A percentile compares a stretch with the other conserved stretches of the same genome.
Evolutionary conservation across 2,797 vertebrate species (phyloP).

Genomic region (Poeciliopsis infans): DNA sequence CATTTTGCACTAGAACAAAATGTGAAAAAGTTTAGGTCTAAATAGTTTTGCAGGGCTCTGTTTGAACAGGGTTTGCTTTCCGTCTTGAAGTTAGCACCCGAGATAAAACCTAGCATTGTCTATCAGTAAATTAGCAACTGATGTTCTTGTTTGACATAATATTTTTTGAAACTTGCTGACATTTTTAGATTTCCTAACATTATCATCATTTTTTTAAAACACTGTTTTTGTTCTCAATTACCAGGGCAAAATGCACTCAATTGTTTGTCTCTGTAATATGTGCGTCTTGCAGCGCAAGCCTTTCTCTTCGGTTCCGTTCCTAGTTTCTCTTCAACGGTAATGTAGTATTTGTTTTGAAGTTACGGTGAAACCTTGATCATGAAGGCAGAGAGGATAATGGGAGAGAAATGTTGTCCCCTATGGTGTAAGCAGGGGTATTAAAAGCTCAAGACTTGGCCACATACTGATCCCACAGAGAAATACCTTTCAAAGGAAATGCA

Average conservation of each 20-base stretch:
- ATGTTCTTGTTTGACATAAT: conserved; percentile 35
- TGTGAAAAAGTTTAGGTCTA: background rate
- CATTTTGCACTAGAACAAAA: background rate
- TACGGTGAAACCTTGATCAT: conserved; percentile 66
- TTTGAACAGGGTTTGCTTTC: background rate
- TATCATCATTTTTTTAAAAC: conserved; percentile 66
- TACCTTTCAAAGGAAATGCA: conserved; percentile 48
- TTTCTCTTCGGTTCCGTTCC: background rate
- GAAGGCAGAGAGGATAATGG: conserved; percentile 29
- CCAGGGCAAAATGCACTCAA: conserved; percentile 21
- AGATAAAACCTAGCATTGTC: conserved; percentile 50
- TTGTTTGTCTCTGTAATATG: conserved; percentile 16
- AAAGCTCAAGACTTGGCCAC: conserved; percentile 66
- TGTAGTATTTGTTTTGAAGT: conserved; percentile 51
- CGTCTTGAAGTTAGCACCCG: conserved; percentile 17
- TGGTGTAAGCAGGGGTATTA: conserved; percentile 62
- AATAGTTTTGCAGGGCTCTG: background rate
- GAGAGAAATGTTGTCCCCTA: conserved; percentile 38
- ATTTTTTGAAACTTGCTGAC: conserved; percentile 57
- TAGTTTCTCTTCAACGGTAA: conserved; percentile 44
- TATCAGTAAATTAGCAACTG: conserved; percentile 36
- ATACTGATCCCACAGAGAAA: conserved; percentile 67
- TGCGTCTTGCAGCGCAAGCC: background rate
- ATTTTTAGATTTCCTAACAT: conserved; percentile 67
- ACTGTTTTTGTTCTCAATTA: conserved; percentile 43